A percentile compares a stretch with the other conserved stretches of the same genome.
Evolutionary conservation across 2,113 vertebrate species (phyloP).

Genomic region (Microtus oregoni): DNA sequence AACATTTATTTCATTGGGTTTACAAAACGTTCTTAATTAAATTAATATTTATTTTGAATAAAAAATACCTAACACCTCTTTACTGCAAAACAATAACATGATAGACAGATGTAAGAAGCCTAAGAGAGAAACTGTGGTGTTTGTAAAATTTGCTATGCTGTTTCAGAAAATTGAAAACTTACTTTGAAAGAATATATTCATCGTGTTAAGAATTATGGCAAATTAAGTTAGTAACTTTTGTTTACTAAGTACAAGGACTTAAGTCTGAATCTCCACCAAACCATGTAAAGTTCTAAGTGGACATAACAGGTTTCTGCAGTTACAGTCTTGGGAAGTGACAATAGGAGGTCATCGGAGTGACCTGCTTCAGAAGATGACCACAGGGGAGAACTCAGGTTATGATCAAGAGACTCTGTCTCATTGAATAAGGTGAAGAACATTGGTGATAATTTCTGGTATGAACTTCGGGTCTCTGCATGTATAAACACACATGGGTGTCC

Average conservation of each 20-base stretch:
- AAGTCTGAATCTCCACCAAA: background rate
- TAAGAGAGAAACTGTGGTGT: background rate
- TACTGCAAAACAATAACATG: background rate
- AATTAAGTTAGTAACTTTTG: background rate
- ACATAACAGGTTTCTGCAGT: background rate
- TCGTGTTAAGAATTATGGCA: background rate
- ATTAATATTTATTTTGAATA: background rate
- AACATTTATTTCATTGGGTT: background rate
- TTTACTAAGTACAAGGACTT: too few species aligned
- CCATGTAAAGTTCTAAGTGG: too few species aligned
- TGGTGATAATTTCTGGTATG: background rate
- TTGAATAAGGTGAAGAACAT: background rate
- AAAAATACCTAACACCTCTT: background rate
- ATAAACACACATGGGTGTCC: background rate
- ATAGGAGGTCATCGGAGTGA: too few species aligned
- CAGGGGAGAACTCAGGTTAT: background rate
- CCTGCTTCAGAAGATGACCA: background rate
- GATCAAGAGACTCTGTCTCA: background rate
- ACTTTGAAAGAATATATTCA: background rate
- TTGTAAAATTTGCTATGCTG: background rate
- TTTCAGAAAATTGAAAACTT: background rate
- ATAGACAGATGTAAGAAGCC: background rate
- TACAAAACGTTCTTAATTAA: slow-evolving; percentile 26
- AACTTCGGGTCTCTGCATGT: background rate
- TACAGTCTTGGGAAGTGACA: background rate